Evolutionary conservation across 2,888 invertebrate genomes (phyloP).

Genomic region (Dione vanillae): DNA sequence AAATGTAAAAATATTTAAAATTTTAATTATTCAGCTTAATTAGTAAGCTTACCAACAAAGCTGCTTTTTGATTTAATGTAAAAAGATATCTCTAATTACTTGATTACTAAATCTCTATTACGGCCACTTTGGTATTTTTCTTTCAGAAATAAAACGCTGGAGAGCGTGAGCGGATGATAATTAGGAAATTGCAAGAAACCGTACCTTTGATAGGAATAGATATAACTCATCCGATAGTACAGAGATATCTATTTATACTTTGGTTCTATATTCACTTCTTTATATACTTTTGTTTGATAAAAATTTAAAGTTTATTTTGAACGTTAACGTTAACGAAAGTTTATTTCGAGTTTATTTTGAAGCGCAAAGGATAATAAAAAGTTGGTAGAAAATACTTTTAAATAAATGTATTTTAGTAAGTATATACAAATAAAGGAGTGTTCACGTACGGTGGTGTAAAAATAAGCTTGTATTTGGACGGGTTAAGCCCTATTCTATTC

Average conservation of each 20-base stretch:
- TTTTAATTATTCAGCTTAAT: neutral
- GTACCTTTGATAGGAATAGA: neutral
- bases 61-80: neutral
- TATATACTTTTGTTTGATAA: too few relatives aligned
- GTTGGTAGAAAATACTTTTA: neutral
- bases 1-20: too few relatives aligned
- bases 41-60: neutral
- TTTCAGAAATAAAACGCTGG: conserved; percentile 11
- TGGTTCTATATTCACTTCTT: too few relatives aligned
- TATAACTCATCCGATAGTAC: neutral
- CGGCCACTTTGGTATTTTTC: conserved; percentile 13
- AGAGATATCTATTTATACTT: too few relatives aligned
- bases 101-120: conserved; percentile 19
- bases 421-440: neutral
- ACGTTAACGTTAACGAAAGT: too few relatives aligned
- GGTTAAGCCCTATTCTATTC: too few relatives aligned
- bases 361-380: neutral
- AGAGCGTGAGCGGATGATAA: conserved; percentile 6
- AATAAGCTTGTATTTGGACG: neutral
- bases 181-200: conserved; percentile 18
- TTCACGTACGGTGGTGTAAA: neutral
- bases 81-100: conserved; percentile 21
- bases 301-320: too few relatives aligned
- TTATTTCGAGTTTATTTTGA: neutral
- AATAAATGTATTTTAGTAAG: neutral